Percentiles rank a stretch among this genome's conserved stretches.
These are phyloP conservation scores for Myrmecophaga tridactyla DNA, from an alignment of 2,113 vertebrate species.

Conservation along the genomic window DNA sequence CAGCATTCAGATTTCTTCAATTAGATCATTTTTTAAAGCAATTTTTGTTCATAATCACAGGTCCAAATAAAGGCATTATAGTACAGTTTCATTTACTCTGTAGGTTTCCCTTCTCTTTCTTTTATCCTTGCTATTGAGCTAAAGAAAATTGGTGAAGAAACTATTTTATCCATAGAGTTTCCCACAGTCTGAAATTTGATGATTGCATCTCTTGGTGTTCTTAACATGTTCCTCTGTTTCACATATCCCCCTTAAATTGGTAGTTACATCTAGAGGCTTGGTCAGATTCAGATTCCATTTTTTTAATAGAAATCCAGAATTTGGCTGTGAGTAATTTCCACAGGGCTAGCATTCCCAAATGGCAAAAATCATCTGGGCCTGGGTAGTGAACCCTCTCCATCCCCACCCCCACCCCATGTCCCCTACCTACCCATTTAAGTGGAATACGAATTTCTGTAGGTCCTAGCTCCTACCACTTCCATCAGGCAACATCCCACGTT, in stretches of 20 bases:
- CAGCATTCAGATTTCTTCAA: constrained; percentile 2
- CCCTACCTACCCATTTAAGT: background rate
- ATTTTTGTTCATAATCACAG: background rate
- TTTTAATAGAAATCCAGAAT: background rate
- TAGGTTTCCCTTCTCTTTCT: background rate
- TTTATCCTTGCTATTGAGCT: background rate
- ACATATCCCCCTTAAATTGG: constrained; percentile 3
- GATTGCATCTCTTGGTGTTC: background rate
- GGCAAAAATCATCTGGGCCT: background rate
- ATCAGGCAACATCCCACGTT: background rate
- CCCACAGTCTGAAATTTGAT: background rate
- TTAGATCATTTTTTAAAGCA: background rate
- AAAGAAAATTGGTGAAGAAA: constrained; percentile 18
- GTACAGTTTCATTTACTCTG: background rate
- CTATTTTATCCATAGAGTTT: background rate
- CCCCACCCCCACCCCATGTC: too few relatives aligned
- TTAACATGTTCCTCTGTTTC: background rate
- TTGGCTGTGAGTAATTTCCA: background rate
- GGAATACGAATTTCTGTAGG: background rate
- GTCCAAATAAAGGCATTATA: background rate
- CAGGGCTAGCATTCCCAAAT: background rate
- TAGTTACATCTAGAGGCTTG: background rate
- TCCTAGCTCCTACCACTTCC: background rate
- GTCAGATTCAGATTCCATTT: background rate
- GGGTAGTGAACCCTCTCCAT: too few relatives aligned